A percentile compares a stretch with the other conserved stretches of the same genome.
phyloP scores from a whole-genome alignment of 2,888 invertebrate genomes.

The Shargacucullia verbasci region DNA sequence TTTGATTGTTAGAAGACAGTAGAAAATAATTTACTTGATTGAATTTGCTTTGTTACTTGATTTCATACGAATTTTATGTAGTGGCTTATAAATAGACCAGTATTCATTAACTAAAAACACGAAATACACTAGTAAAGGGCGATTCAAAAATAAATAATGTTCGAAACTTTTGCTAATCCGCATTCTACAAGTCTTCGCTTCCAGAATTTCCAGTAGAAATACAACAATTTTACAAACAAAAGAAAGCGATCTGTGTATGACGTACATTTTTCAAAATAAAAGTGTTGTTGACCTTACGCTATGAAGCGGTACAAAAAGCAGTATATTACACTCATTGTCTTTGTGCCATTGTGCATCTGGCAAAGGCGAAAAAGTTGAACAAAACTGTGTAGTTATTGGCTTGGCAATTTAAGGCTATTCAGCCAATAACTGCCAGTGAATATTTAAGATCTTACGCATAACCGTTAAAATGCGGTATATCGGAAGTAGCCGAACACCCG shows the following conservation, averaged over 20 bases:
- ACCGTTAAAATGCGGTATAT: conserved; percentile 46
- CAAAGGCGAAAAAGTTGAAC: conserved; percentile 25
- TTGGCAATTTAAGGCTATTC: conserved; percentile 38
- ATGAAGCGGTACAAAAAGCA: conserved; percentile 30
- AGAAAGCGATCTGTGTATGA: no score
- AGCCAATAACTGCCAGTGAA: conserved; percentile 40
- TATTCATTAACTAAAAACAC: no score
- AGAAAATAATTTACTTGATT: conserved; percentile 11
- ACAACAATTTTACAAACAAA: no score
- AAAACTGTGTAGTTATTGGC: conserved; percentile 26
- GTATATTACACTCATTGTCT: conserved; percentile 32
- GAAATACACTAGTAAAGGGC: no score
- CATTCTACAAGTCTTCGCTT: not conserved
- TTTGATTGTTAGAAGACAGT: conserved; percentile 19
- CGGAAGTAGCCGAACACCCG: conserved; percentile 30
- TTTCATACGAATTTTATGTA: no score
- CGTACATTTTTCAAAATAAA: no score
- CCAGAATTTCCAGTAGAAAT: no score
- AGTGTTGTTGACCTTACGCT: no score
- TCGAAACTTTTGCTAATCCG: not conserved
- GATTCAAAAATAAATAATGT: no score
- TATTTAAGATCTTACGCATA: conserved; percentile 47
- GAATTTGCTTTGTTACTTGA: no score
- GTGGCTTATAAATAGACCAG: no score
- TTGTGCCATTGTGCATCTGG: conserved; percentile 21